Evolutionary conservation across 2,888 invertebrate genomes (phyloP), one percentile per base, ranked within the genome.

Genomic region (Thereva unica): DNA sequence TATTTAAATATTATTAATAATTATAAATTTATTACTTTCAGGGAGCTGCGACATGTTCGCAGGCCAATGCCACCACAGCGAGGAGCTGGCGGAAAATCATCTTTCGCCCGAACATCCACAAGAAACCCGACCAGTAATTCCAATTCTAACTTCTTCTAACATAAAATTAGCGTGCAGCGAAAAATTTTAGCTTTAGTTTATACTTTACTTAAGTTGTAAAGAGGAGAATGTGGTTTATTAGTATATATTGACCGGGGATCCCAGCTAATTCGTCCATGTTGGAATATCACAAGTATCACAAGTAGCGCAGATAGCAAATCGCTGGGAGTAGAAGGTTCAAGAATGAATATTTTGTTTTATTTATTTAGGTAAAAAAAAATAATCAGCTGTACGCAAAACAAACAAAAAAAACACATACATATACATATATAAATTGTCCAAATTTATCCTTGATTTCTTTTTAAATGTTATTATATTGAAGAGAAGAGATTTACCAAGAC

Each of bases 41-140:
- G 81, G 50, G 90, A 91, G 77, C 83, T 89, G 75, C 83, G 89
- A 63, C 88, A 87, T 73, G 87, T 85, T 7, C 83, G 89, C 53
- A 82, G 88, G 70, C 86, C 87, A 67, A 83, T 84, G 72, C 79
- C 82, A 55, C 80, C 83, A 71, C 81, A 83, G 57, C 82, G 85
- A 70, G 85, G 87, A 70, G 85, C 84, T 70, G 81, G 83, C 69
- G 82, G 83, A 70, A 83, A 82, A 69, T 78, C 82, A 68, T 77
- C 77, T 73, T 87, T 83, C 77, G 85, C 84, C 74, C 84, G 83
- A 74, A 84, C 84, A 71, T 86, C 85, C 73, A 81, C 85, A 73
- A 83, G 86, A 80, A 81, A 83, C 77, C 80, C 84, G 75, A 82
- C 77, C 71, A 78, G 77, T 70, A 80, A 78, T 74, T 76, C 69